Base-by-base conservation (phyloP, 1,140 invertebrate species). In the Drosophila paulistorum region DNA sequence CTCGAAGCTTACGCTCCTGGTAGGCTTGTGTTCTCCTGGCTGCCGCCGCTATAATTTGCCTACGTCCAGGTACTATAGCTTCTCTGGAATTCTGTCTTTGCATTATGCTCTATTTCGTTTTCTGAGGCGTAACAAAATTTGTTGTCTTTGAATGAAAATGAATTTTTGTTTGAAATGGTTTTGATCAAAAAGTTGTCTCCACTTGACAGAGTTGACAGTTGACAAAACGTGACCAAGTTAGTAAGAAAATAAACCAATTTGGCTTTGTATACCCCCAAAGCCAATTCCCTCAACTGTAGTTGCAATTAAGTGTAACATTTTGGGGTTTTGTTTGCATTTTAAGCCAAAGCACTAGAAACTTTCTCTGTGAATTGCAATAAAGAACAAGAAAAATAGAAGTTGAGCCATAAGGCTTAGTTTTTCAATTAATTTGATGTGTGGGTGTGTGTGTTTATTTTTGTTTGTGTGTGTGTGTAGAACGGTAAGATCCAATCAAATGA, bases 281-380 rank as follows among this genome's bases (percentile, higher is more conserved):
- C 17, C 45, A 51, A 23, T 11, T 51, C 17, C 45, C 9, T 17
- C 17, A 51, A 20, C 17, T 48, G 7, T 87, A 73, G 75, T 76
- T 73, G 79, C 81, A 86, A 86, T 86, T 86, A 86, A 79, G 85
- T 79, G 83, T 75, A 76, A 85, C 75, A 85, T 82, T 87, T 76
- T 76, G 57, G 63, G 83, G 83, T 61, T 82, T 81, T 87, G 75
- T 79, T 79, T 86, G 82, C 66, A 70, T 74, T 65, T 66, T 58
- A 35, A 35, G 48, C 42, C 58, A 63, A 68, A 74, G 55, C 1
- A 39, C 42, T 45, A 60, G 30, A 51, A 41, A 45, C 30, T 62
- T 55, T 41, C 55, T 58, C 42, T 55, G 51, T 30, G 62, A 26
- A 66, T 57, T 41, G 33, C 10, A 33, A 37, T 11, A 13, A 13